Evolutionary conservation across 2,113 vertebrate genomes (phyloP).

Genomic region (Syrrhaptes paradoxus): DNA sequence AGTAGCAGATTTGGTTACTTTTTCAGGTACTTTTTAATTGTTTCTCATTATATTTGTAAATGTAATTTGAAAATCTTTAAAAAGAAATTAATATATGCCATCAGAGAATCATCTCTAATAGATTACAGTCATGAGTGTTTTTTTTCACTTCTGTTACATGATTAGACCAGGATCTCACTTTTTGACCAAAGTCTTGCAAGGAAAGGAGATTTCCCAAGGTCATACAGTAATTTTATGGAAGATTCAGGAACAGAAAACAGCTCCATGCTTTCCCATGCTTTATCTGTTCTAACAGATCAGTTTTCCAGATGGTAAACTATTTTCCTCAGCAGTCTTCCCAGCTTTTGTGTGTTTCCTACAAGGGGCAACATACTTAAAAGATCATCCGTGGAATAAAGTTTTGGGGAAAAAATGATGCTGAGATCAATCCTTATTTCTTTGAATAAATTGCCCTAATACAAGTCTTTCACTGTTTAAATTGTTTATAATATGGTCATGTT

Average conservation of each 20-base stretch:
- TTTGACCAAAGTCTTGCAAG: not conserved
- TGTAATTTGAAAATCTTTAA: slow-evolving; percentile 33
- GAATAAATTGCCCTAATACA: not conserved
- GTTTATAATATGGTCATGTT: not conserved
- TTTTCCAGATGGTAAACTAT: not conserved
- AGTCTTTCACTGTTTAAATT: not conserved
- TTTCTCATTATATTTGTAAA: slow-evolving; percentile 60
- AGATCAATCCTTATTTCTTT: not conserved
- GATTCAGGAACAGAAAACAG: not conserved
- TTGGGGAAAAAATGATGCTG: not conserved
- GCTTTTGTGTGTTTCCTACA: not conserved
- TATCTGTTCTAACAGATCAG: not conserved
- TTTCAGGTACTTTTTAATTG: slow-evolving; percentile 15
- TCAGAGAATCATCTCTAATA: slow-evolving; percentile 26
- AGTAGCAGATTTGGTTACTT: slow-evolving; percentile 5
- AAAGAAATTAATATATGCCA: slow-evolving; percentile 32
- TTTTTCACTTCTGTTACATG: not conserved
- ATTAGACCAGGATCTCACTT: not conserved
- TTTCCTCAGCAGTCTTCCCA: not conserved
- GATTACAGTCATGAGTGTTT: not conserved
- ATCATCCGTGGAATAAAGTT: not conserved
- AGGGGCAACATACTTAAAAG: not conserved
- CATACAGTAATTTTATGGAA: not conserved
- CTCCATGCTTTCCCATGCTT: not conserved
- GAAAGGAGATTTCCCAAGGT: slow-evolving; percentile 25